Base-by-base conservation (phyloP, 2,888 invertebrate genomes). In the Orthosia cruda region DNA sequence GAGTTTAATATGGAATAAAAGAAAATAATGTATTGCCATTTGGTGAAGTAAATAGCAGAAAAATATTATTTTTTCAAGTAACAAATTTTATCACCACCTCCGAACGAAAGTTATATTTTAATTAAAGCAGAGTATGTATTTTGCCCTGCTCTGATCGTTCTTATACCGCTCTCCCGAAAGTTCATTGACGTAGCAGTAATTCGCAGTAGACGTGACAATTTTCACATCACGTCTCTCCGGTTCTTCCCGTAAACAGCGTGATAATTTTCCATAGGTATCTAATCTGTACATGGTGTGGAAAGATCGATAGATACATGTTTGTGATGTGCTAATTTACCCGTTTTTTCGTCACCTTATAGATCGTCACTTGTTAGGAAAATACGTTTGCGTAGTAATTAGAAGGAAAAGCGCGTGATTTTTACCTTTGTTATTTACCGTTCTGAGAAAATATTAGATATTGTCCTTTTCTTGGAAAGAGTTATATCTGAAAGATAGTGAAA, bases 331-430 rank as follows among this genome's bases (percentile, higher is more conserved):
- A 66, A 67, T 61, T 67, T 73, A 23, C 20, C 52, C 52, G 50
- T 50, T 70, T 45, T 54, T 67, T 77, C 70, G 64, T 65, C 70
- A 78, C 52, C 45, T 49, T 61, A 40, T 59, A 26, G 49, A 11
- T 47, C 58, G 66, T 70, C 72, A 80, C 32, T 23, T 62, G 66
- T 32, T 75, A n/a, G 55, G 74, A 47, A 70, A 72, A 66, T 32
- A 74, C 65, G 50, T 52, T 1, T 26, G 4, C 26, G 50, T 59
- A 47, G 18, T 69, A 23, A 18, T 62, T 67, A 49, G 26, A 58
- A 49, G 70, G 64, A 54, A 59, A 73, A 59, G 15, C 32, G 45
- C 20, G 50, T 57, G 54, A 32, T 52, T 47, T 16, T 57, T 18
- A n/a, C 65, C 13, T 55, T 45, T 65, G 15, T 50, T 65, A 13